Base-by-base conservation (phyloP, 2,888 invertebrate genomes). In the Lydus trimaculatus region DNA sequence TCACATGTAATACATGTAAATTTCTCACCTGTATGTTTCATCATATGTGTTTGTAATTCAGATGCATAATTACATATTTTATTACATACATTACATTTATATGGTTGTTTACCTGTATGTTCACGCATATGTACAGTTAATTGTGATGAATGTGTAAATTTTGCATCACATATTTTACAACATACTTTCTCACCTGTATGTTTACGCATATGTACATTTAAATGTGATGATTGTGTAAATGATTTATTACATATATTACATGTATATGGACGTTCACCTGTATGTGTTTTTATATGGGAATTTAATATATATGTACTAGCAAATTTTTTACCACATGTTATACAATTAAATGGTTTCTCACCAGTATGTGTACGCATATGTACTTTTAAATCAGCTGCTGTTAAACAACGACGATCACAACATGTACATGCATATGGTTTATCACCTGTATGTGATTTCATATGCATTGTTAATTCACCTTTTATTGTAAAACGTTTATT, bases 161-260 rank as follows among this genome's bases (percentile, higher is more conserved):
- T 79, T 6, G 81, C 81, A 36, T 80, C 73, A 66, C 85, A 85
- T 13, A 82, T 69, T 69, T 81, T 82, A 73, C 85, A 85, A 36
- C 63, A 75, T 65, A 83, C 79, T 67, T 83, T 88, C 72, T 89
- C 89, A 0, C 89, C 89, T 0, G 88, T 89, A 72, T 90, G 90
- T 70, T 87, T 87, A 0, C 87, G 82, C 88, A 88, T 88, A 72
- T 90, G 90, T 0, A 85, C 87, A 62, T 87, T 87, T 17, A 90
- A 75, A 80, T 90, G 90, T 20, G 89, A 89, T 73, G 87, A 87
- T 81, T 90, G 90, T 72, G 89, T 89, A 80, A 90, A 90, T 0
- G 86, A 85, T 81, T 89, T 90, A 25, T 88, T 87, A 78, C 90
- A 90, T 5, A 85, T 78, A 13, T 86, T 83, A 76, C 90, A 90